Percentiles rank a stretch among this genome's conserved stretches.
Evolutionary conservation across 2,113 vertebrate species (phyloP).

Genomic region (Planiliza haematocheilus): DNA sequence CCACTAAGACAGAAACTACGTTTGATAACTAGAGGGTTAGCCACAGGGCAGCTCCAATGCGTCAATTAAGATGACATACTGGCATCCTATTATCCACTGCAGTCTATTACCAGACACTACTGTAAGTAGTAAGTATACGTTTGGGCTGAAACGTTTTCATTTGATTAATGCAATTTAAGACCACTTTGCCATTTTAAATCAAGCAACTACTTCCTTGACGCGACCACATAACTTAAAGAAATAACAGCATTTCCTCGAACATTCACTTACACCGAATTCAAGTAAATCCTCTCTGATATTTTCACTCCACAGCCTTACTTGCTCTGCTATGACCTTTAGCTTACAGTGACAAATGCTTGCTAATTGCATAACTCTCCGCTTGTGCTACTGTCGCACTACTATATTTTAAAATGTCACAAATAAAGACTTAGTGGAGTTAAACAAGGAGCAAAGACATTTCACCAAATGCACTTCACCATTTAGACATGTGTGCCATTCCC

Average conservation of each 20-base stretch:
- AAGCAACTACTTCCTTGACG: no score
- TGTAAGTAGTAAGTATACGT: not conserved
- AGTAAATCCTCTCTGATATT: no score
- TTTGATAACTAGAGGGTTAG: constrained; percentile 75
- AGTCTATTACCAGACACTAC: constrained; percentile 40
- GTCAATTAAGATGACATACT: constrained; percentile 68
- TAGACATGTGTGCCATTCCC: not conserved
- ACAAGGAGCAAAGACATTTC: not conserved
- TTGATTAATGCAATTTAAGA: not conserved
- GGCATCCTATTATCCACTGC: constrained; percentile 59
- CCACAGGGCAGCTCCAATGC: constrained; percentile 65
- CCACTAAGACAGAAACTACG: constrained; percentile 71
- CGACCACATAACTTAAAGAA: no score
- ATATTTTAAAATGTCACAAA: not conserved
- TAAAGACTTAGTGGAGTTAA: not conserved
- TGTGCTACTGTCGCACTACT: not conserved
- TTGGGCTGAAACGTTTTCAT: not conserved
- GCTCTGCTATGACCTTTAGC: not conserved
- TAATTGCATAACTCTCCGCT: not conserved
- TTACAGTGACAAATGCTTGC: not conserved
- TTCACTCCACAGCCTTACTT: no score
- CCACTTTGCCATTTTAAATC: no score
- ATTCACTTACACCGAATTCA: no score
- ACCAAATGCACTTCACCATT: not conserved
- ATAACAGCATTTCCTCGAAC: no score